Evolutionary conservation across 1,140 invertebrate genomes (phyloP).

Genomic region (Procambarus virginalis): DNA sequence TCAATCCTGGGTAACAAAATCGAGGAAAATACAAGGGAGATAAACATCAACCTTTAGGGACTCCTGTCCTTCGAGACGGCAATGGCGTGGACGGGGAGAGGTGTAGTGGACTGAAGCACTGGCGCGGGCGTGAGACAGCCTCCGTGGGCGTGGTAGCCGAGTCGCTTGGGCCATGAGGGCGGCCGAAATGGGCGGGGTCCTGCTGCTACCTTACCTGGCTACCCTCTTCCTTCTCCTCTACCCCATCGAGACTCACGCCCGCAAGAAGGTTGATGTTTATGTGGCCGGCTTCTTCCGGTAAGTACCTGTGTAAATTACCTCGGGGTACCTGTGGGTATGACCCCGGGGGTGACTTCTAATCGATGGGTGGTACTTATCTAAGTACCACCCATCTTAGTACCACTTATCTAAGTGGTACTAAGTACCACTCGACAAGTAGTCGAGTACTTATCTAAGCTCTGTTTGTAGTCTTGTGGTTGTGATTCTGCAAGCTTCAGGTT

Average conservation of each 20-base stretch:
- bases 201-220: neutral
- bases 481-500: no score
- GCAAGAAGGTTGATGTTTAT: neutral
- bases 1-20: no score
- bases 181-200: neutral
- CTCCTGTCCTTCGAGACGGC: neutral
- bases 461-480: no score
- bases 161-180: neutral
- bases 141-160: conserved; percentile 7
- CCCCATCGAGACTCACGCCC: neutral
- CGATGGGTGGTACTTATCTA: no score
- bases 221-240: neutral
- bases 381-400: no score
- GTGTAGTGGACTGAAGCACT: neutral
- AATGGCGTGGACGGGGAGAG: neutral
- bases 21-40: no score
- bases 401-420: no score
- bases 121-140: neutral
- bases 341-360: no score
- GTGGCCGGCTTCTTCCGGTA: conserved; percentile 4
- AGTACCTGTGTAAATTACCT: neutral
- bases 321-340: no score
- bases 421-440: no score
- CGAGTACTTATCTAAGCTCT: no score
- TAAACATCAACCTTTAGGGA: no score